A percentile compares a stretch with the other conserved stretches of the same genome.
phyloP scores from a whole-genome alignment of 2,888 invertebrate genomes.

The Pelosia muscerda region DNA sequence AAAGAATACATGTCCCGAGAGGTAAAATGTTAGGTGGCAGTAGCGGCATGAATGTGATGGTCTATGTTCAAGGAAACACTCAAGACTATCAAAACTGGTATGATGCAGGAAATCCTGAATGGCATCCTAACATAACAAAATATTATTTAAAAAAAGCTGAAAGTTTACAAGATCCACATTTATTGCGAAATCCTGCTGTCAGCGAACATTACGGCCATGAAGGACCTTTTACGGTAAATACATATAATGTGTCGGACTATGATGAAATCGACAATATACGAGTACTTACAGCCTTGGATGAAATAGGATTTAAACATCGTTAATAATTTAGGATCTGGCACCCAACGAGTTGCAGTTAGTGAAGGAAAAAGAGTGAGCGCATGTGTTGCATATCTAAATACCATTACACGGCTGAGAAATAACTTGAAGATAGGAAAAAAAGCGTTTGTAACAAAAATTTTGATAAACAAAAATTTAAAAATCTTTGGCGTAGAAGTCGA shows the following conservation, averaged over 20 bases:
- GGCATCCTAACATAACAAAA: slow-evolving; percentile 38
- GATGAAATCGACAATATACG: neutral
- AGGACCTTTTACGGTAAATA: slow-evolving; percentile 37
- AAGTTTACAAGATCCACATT: slow-evolving; percentile 30
- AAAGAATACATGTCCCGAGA: slow-evolving; percentile 78
- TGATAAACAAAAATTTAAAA: slow-evolving; percentile 19
- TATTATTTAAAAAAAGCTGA: slow-evolving; percentile 44
- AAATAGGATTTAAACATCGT: slow-evolving; percentile 34
- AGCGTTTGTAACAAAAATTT: slow-evolving; percentile 31
- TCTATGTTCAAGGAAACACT: slow-evolving; percentile 81
- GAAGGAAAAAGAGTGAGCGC: slow-evolving; percentile 34
- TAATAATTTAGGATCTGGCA: slow-evolving; percentile 31
- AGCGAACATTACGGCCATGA: slow-evolving; percentile 61
- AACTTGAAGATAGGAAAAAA: slow-evolving; percentile 40
- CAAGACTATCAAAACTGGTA: slow-evolving; percentile 84
- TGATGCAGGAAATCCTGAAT: slow-evolving; percentile 70
- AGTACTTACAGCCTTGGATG: slow-evolving; percentile 28
- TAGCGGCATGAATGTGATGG: slow-evolving; percentile 84
- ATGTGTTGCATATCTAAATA: slow-evolving; percentile 33
- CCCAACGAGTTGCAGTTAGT: slow-evolving; percentile 11
- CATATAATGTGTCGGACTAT: slow-evolving; percentile 29
- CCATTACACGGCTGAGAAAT: slow-evolving; percentile 20
- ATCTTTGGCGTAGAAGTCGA: slow-evolving; percentile 32
- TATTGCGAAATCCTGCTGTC: slow-evolving; percentile 32
- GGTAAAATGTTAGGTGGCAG: slow-evolving; percentile 88